Base-by-base conservation (phyloP, 1,140 invertebrate species). In the Cherax quadricarinatus region DNA sequence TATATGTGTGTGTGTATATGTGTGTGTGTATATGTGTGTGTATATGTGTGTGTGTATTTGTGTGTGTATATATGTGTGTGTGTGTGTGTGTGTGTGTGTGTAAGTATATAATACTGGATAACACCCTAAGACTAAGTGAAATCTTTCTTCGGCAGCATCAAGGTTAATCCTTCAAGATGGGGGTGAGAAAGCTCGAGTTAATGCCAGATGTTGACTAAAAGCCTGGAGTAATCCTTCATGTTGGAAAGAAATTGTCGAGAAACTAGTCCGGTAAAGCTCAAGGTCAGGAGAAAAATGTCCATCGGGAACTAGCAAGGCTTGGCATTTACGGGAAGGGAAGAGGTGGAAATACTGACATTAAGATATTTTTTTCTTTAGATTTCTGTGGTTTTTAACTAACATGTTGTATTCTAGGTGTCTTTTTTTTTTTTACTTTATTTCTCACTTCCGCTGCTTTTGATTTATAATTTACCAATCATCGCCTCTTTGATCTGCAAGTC, bases 1-100 rank as follows among this genome's bases (percentile, higher is more conserved):
- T 84, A 62, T 84, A 84, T 84, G 62, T 84, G 21, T 84, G 62
- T 84, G 62, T 84, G n/a, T 62, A 84, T 84, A 84, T 84, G 62
- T 60, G 62, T 84, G 62, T 84, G n/a, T 60, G 62, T 12, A 57
- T 53, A 83, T 84, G 62, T 84, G 62, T 84, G 62, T 84, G 62
- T 53, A 83, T 57, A 83, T 84, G 21, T 84, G 62, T 84, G 62
- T 84, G n/a, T 62, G 62, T 84, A 84, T 60, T 62, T 84, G 62
- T 84, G 62, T 60, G 62, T 84, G 62, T 57, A 84, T 84, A 84
- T 84, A 84, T 84, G 62, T 60, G 62, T 84, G 62, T 84, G n/a
- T 60, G 62, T 84, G 62, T 84, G 62, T 84, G 62, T 84, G 62
- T 60, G 62, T 84, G 62, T 84, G n/a, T 60, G 62, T 84, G 62